These are phyloP conservation scores for Danio jaintianensis DNA, from an alignment of 2,797 vertebrate genomes.

Conservation along the genomic window DNA sequence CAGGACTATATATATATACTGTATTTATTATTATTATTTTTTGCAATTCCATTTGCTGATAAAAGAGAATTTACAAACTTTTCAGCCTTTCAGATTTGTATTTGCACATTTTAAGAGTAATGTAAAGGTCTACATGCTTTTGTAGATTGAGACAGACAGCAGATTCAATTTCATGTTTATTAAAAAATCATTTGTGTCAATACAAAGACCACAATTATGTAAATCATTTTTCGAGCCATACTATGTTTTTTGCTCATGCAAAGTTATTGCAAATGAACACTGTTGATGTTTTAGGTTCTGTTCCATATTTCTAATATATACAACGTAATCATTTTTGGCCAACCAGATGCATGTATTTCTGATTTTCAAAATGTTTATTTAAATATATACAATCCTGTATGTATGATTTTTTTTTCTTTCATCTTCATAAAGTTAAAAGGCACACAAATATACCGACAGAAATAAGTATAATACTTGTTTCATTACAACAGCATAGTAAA, in stretches of 20 bases:
- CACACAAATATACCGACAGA: neutral
- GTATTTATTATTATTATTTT: neutral
- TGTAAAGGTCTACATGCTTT: neutral
- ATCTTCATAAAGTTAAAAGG: conserved; percentile 17
- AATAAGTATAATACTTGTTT: conserved; percentile 1
- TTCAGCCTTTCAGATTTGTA: neutral
- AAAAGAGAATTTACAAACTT: neutral
- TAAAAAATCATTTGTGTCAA: neutral
- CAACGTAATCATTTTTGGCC: conserved; percentile 6
- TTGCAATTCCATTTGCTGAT: neutral
- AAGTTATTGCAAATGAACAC: conserved; percentile 15
- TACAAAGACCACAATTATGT: neutral
- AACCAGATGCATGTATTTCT: conserved; percentile 8
- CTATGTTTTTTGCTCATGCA: neutral
- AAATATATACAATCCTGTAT: conserved; percentile 3
- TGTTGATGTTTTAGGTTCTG: neutral
- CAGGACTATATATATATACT: neutral
- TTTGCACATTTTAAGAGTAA: neutral
- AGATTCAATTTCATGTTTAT: neutral
- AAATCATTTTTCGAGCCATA: conserved; percentile 22
- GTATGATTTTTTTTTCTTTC: neutral
- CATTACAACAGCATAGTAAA: conserved; percentile 1
- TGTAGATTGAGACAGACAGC: neutral
- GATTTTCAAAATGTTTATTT: conserved; percentile 11
- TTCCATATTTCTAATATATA: conserved; percentile 4